These are phyloP conservation scores for Drosophila arawakana DNA, from an alignment of 1,140 invertebrate species.

Conservation along the genomic window DNA sequence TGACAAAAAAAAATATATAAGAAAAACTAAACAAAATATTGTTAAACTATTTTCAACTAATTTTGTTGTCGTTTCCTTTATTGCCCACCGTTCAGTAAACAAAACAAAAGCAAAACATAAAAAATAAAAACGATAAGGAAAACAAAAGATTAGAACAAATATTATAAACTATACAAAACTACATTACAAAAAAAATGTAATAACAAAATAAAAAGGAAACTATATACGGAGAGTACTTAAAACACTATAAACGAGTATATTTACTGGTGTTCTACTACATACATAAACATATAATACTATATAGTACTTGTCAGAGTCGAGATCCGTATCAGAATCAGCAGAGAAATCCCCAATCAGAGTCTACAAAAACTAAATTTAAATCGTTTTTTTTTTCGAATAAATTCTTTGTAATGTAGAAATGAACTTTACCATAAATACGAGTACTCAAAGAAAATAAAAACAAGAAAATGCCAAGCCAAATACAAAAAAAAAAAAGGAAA, in stretches of 20 bases:
- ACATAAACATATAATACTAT: slow-evolving; percentile 5
- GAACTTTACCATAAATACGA: slow-evolving; percentile 12
- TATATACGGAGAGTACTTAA: slow-evolving; percentile 17
- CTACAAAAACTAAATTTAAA: slow-evolving; percentile 21
- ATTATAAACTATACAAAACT: slow-evolving; percentile 26
- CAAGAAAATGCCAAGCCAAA: slow-evolving; percentile 18
- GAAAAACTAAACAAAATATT: neutral
- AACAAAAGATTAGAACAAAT: slow-evolving; percentile 5
- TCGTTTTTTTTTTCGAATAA: slow-evolving; percentile 29
- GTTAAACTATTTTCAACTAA: slow-evolving; percentile 22
- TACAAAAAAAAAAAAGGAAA: slow-evolving; percentile 7
- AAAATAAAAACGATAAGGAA: neutral
- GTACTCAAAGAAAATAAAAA: neutral
- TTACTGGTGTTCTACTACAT: neutral
- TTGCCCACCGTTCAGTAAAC: slow-evolving; percentile 47
- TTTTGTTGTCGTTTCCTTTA: slow-evolving; percentile 44
- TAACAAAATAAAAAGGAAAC: neutral
- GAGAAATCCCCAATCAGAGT: neutral
- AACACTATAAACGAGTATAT: neutral
- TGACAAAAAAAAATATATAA: neutral
- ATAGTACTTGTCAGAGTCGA: neutral
- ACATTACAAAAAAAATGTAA: neutral
- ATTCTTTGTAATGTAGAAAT: slow-evolving; percentile 23
- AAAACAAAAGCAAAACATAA: slow-evolving; percentile 8
- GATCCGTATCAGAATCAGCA: neutral